Conservation (phyloP, 2,113 vertebrate genomes). For the Caranx melampygus region DNA sequence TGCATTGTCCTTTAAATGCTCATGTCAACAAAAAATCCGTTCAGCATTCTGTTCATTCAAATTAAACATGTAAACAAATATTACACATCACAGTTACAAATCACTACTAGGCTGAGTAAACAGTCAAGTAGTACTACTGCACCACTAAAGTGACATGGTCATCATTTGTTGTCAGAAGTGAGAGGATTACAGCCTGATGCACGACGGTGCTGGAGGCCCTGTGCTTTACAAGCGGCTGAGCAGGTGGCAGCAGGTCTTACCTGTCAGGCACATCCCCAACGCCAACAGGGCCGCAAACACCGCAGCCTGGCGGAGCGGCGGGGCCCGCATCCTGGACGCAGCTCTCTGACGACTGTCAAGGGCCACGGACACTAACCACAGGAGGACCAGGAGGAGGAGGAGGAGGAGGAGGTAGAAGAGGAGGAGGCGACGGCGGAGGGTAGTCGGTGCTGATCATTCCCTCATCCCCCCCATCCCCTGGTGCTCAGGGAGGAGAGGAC, state of each 20-base stretch:
- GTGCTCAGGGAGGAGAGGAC: constrained; percentile 27
- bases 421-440: constrained; percentile 3
- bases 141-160: not conserved
- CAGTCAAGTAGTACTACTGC: not conserved
- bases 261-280: constrained; percentile 69
- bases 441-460: constrained; percentile 69
- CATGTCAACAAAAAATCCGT: no score
- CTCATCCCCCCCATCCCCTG: constrained; percentile 55
- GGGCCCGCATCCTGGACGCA: constrained; percentile 68
- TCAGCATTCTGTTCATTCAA: no score
- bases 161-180: not conserved
- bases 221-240: not conserved
- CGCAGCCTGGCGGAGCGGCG: constrained; percentile 63
- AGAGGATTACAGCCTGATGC: not conserved
- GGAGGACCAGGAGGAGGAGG: constrained; percentile 10
- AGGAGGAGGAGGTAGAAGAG: not conserved
- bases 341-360: constrained; percentile 61
- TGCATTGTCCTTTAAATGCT: no score
- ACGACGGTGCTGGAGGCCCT: not conserved
- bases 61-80: no score
- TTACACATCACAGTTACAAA: no score
- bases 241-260: constrained; percentile 47
- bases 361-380: constrained; percentile 35
- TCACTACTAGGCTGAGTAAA: not conserved
- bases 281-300: constrained; percentile 48